Percentiles rank a stretch among this genome's conserved stretches.
Conservation (phyloP, 2,797 vertebrate genomes). For the Clarias pachynema region DNA sequence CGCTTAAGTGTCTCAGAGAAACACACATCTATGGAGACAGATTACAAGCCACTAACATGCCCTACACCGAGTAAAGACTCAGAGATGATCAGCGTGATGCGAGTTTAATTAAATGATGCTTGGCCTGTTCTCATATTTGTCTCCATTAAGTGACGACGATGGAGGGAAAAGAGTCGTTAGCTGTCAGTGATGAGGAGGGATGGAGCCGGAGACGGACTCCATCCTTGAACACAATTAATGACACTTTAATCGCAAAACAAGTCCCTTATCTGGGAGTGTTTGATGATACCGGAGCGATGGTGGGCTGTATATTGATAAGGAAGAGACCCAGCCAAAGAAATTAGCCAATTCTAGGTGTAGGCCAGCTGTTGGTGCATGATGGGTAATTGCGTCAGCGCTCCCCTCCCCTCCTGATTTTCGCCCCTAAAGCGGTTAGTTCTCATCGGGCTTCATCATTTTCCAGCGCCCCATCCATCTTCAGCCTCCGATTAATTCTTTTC, state of each 20-base stretch:
- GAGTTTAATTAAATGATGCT: slow-evolving; percentile 47
- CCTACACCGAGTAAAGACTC: neutral
- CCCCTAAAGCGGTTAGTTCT: slow-evolving; percentile 93
- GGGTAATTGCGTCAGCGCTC: slow-evolving; percentile 78
- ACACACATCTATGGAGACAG: neutral
- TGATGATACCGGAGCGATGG: slow-evolving; percentile 33
- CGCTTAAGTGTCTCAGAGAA: slow-evolving; percentile 8
- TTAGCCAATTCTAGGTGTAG: slow-evolving; percentile 66
- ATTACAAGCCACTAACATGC: neutral
- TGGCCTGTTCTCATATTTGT: slow-evolving; percentile 32
- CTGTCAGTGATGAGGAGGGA: slow-evolving; percentile 46
- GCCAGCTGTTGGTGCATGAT: slow-evolving; percentile 77
- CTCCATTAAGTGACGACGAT: slow-evolving; percentile 39
- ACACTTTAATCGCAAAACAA: neutral
- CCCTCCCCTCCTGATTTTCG: slow-evolving; percentile 48
- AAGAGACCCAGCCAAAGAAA: slow-evolving; percentile 67
- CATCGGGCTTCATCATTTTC: slow-evolving; percentile 95
- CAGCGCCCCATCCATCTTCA: slow-evolving; percentile 97
- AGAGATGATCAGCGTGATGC: slow-evolving; percentile 17
- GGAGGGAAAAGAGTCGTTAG: slow-evolving; percentile 48
- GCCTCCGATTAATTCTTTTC: slow-evolving; percentile 96
- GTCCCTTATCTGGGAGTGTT: slow-evolving; percentile 32
- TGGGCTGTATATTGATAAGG: slow-evolving; percentile 57
- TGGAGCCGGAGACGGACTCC: slow-evolving; percentile 8
- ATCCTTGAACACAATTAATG: slow-evolving; percentile 27